Evolutionary conservation across 1,140 invertebrate genomes (phyloP).

Genomic region (Drosophila eugracilis): DNA sequence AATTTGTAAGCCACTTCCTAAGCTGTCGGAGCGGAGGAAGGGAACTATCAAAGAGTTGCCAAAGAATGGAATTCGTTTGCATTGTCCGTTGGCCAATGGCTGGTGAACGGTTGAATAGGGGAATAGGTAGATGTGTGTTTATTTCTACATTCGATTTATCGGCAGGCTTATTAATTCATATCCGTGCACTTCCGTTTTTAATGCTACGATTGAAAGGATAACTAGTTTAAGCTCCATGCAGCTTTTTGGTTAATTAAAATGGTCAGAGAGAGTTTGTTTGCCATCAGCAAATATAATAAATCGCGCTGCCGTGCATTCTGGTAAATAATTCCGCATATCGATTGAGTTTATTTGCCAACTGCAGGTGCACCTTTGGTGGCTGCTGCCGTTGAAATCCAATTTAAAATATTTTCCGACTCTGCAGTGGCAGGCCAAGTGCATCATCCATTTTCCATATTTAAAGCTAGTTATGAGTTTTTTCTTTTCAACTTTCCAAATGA

Average conservation of each 20-base stretch:
- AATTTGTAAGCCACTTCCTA: conserved; percentile 18
- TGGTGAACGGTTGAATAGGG: not conserved
- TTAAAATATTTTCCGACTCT: conserved; percentile 41
- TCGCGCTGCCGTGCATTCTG: not conserved
- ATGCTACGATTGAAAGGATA: not conserved
- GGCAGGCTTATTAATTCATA: not conserved
- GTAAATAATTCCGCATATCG: conserved; percentile 29
- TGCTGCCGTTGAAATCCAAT: conserved; percentile 33
- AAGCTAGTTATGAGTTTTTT: conserved; percentile 14
- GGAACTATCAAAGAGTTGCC: conserved; percentile 25
- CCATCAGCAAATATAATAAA: conserved; percentile 29
- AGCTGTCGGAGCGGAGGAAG: conserved; percentile 8
- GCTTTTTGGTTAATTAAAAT: conserved; percentile 36
- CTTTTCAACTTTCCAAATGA: too few relatives aligned
- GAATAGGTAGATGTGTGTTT: not conserved
- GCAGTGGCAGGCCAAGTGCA: not conserved
- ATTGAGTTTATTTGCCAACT: conserved; percentile 19
- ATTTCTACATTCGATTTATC: not conserved
- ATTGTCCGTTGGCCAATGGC: conserved; percentile 14
- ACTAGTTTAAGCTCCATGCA: conserved; percentile 12
- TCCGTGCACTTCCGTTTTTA: conserved; percentile 6
- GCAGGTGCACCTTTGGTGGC: conserved; percentile 14
- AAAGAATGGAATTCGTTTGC: conserved; percentile 15
- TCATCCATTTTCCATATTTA: conserved; percentile 22
- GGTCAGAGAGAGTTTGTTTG: conserved; percentile 9